Conservation (phyloP, 2,113 vertebrate genomes). For the Triplophysa siluroides region DNA sequence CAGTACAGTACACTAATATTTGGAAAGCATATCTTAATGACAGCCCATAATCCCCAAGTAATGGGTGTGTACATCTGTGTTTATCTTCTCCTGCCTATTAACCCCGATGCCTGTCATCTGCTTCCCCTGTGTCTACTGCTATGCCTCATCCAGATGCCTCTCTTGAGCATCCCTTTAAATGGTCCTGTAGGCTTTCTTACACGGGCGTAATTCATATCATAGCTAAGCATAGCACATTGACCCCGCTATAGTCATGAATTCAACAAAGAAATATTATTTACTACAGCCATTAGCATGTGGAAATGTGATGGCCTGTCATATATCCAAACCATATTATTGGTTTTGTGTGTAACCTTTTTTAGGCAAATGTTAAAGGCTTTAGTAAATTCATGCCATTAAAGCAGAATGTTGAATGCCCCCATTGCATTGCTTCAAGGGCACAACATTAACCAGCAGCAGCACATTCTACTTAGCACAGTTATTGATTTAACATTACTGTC, state of each 20-base stretch:
- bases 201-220: constrained; percentile 21
- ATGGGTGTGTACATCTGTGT: constrained; percentile 34
- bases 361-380: constrained; percentile 42
- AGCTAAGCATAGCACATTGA: constrained; percentile 37
- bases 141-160: constrained; percentile 61
- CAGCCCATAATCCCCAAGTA: constrained; percentile 1
- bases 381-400: constrained; percentile 46
- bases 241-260: constrained; percentile 40
- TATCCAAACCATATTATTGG: constrained; percentile 9
- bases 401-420: constrained; percentile 62
- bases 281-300: constrained; percentile 47
- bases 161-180: constrained; percentile 81
- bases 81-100: constrained; percentile 18
- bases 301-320: background rate
- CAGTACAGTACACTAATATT: constrained; percentile 35
- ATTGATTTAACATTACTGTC: constrained; percentile 64
- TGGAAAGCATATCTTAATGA: constrained; percentile 6
- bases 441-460: constrained; percentile 55
- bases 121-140: constrained; percentile 62
- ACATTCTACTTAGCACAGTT: constrained; percentile 54
- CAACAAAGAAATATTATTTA: constrained; percentile 44
- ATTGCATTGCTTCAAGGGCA: constrained; percentile 66
- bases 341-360: background rate
- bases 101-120: constrained; percentile 54
- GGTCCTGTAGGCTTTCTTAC: constrained; percentile 65